Conservation (phyloP, 2,113 vertebrate genomes). For the Thunnus thynnus region DNA sequence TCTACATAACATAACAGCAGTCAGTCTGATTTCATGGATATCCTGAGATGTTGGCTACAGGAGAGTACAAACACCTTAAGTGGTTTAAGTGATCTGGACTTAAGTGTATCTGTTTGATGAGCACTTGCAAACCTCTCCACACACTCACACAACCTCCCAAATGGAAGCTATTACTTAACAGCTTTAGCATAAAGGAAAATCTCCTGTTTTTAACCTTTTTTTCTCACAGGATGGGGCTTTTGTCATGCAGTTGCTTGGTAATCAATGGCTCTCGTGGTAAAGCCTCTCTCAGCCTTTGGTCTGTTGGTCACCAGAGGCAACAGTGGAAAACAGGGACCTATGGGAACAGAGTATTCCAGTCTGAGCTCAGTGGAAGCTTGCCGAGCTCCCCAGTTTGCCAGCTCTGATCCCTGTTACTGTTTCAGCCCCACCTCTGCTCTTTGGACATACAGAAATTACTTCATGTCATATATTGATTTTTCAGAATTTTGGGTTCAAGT, state of each 20-base stretch:
- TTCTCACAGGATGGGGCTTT: constrained; percentile 1
- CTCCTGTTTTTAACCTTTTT: too few relatives aligned
- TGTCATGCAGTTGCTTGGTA: not conserved
- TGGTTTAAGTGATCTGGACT: not conserved
- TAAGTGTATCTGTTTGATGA: constrained; percentile 3
- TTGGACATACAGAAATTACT: constrained; percentile 1
- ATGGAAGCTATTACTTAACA: not conserved
- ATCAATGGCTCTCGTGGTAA: constrained; percentile 9
- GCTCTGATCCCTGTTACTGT: not conserved
- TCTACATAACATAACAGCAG: not conserved
- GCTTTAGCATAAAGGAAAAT: not conserved
- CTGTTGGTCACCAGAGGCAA: constrained; percentile 40
- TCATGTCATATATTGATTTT: constrained; percentile 13
- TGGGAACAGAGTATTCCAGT: constrained; percentile 19
- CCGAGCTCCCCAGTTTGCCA: not conserved
- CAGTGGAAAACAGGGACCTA: constrained; percentile 1
- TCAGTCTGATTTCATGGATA: not conserved
- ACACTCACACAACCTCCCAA: not conserved
- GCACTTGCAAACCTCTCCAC: constrained; percentile 9
- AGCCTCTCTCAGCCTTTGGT: constrained; percentile 12
- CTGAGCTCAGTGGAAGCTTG: constrained; percentile 1
- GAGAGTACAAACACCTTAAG: not conserved
- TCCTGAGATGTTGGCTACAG: not conserved
- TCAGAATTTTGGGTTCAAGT: not conserved
- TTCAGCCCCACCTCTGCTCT: not conserved